phyloP scores from a whole-genome alignment of 2,113 vertebrate species.

The Irena cyanogastra region DNA sequence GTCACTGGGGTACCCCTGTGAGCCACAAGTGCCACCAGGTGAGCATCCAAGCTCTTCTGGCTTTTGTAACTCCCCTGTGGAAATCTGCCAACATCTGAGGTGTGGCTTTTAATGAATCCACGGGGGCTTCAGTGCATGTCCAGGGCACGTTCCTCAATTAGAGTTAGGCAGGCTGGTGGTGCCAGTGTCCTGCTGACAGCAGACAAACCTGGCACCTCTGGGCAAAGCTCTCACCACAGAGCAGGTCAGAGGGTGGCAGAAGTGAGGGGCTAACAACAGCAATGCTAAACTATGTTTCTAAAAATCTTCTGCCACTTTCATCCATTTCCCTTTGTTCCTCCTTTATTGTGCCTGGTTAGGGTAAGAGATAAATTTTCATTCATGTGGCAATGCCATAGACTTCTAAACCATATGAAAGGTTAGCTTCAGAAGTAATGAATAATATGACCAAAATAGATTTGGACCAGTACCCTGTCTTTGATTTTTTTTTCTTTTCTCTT shows the following conservation, averaged over 20 bases:
- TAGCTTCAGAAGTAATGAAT: slow-evolving; percentile 24
- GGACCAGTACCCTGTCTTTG: neutral
- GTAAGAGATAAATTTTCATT: neutral
- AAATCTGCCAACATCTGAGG: neutral
- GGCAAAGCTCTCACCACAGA: neutral
- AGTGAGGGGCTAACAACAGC: neutral
- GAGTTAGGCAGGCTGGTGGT: neutral
- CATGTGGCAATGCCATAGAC: neutral
- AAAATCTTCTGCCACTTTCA: neutral
- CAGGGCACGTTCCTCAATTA: neutral
- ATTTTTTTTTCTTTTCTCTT: neutral
- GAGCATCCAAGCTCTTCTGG: neutral
- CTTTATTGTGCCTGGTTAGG: neutral
- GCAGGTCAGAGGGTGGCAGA: neutral
- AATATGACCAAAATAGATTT: slow-evolving; percentile 20
- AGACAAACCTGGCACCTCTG: neutral
- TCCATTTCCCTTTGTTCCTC: neutral
- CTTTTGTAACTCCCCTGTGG: neutral
- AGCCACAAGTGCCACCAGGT: neutral
- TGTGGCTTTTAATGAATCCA: neutral
- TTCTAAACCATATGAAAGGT: neutral
- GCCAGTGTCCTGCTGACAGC: neutral
- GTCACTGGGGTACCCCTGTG: neutral
- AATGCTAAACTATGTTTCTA: neutral
- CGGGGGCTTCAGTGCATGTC: neutral